phyloP scores from a whole-genome alignment of 2,797 vertebrate genomes.

The Tragelaphus eurycerus region DNA sequence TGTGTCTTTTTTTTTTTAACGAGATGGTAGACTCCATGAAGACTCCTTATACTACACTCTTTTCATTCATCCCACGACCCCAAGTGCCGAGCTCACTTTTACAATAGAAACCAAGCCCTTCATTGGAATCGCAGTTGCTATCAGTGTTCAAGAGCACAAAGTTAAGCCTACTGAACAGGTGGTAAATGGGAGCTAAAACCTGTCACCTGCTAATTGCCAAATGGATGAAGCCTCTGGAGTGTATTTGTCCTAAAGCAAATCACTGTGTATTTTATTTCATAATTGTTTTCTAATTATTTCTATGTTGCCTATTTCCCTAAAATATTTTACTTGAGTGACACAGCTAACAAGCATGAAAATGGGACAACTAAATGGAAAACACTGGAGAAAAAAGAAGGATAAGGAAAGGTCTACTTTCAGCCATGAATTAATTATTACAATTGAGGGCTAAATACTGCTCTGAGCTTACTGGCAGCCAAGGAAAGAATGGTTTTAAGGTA shows the following conservation, averaged over 20 bases:
- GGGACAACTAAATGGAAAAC: constrained; percentile 48
- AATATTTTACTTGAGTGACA: constrained; percentile 72
- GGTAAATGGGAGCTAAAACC: constrained; percentile 72
- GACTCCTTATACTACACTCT: not conserved
- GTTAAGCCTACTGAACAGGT: constrained; percentile 54
- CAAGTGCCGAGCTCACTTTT: not conserved
- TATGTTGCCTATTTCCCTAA: constrained; percentile 58
- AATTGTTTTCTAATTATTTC: constrained; percentile 75
- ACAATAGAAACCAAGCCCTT: not conserved
- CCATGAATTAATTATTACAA: not conserved
- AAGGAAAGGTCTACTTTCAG: not conserved
- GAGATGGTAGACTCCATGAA: not conserved
- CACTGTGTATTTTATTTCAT: constrained; percentile 61
- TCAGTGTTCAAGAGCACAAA: not conserved
- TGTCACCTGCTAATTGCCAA: constrained; percentile 70
- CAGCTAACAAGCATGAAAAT: constrained; percentile 63
- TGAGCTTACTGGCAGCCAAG: constrained; percentile 32
- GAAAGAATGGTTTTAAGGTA: not conserved
- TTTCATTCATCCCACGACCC: not conserved
- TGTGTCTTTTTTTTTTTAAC: not conserved
- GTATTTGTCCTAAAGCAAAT: constrained; percentile 70
- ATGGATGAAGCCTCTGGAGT: constrained; percentile 59
- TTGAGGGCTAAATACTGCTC: not conserved
- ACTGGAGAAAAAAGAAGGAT: not conserved
- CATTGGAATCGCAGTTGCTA: not conserved